Evolutionary conservation across 2,888 invertebrate species (phyloP).

Genomic region (Chloromyia formosa): DNA sequence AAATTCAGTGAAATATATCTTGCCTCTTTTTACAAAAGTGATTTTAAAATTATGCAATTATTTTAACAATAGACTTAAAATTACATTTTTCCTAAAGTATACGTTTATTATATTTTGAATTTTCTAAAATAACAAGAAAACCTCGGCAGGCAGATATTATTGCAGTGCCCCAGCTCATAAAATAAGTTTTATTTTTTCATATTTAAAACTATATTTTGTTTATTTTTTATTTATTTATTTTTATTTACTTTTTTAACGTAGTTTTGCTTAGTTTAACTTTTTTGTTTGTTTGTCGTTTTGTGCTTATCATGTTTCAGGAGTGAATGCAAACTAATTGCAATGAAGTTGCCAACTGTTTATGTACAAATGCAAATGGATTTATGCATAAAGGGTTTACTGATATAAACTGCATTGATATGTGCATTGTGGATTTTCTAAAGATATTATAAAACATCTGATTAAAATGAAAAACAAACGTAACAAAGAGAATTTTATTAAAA

Average conservation of each 20-base stretch:
- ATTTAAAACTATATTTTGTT: constrained; percentile 51
- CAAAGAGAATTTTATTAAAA: background rate
- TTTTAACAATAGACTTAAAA: background rate
- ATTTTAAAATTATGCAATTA: background rate
- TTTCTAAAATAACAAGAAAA: constrained; percentile 47
- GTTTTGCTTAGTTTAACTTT: constrained; percentile 36
- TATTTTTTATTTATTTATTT: constrained; percentile 3
- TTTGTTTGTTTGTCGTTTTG: constrained; percentile 9
- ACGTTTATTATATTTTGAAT: constrained; percentile 2
- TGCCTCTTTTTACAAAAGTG: background rate
- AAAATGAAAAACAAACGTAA: background rate
- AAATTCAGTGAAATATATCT: too few species aligned
- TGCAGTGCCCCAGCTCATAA: constrained; percentile 54
- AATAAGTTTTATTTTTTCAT: constrained; percentile 48
- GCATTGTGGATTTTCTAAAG: constrained; percentile 21
- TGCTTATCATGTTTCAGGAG: constrained; percentile 33
- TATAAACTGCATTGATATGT: constrained; percentile 33
- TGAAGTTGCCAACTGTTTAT: constrained; percentile 9
- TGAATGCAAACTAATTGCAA: constrained; percentile 28
- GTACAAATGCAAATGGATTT: background rate
- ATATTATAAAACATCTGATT: background rate
- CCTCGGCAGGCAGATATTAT: constrained; percentile 51
- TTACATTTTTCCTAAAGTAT: constrained; percentile 9
- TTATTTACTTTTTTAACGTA: background rate
- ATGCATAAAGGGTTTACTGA: background rate